These are phyloP conservation scores for Percopsis transmontana DNA, from an alignment of 2,113 vertebrate genomes.

Conservation along the genomic window DNA sequence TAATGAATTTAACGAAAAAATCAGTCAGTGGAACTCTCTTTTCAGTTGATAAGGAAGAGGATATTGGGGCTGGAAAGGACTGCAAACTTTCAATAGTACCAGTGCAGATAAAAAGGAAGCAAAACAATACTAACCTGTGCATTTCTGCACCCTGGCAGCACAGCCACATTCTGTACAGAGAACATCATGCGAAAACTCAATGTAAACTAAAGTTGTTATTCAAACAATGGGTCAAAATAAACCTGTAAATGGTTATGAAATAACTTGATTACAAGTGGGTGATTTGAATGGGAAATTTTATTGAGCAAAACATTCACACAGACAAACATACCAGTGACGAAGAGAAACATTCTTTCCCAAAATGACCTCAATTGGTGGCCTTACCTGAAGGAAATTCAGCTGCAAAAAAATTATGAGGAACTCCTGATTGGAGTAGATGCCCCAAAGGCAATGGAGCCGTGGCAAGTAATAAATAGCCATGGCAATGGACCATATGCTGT, in stretches of 20 bases:
- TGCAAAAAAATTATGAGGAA: background rate
- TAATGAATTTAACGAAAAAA: background rate
- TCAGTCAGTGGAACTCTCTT: background rate
- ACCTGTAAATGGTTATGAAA: background rate
- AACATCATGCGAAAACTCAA: background rate
- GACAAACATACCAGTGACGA: background rate
- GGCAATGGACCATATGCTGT: background rate
- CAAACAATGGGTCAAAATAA: conserved; percentile 13
- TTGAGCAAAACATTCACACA: conserved; percentile 1
- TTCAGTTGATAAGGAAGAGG: background rate
- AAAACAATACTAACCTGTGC: background rate
- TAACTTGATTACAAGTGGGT: conserved; percentile 2
- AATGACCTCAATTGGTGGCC: conserved; percentile 3
- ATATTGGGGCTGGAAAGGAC: background rate
- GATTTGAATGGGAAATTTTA: conserved; percentile 3
- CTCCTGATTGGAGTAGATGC: conserved; percentile 9
- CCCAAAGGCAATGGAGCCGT: conserved; percentile 11
- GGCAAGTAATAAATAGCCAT: conserved; percentile 2
- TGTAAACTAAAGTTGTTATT: background rate
- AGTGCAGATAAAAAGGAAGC: background rate
- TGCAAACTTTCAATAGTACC: background rate
- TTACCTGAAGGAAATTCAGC: conserved; percentile 1
- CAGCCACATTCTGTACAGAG: conserved; percentile 5
- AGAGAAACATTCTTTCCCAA: conserved; percentile 2
- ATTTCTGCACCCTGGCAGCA: conserved; percentile 3